These are phyloP conservation scores for Imbricaverruca yamaguchii DNA, from an alignment of 2,888 invertebrate species.

Conservation along the genomic window DNA sequence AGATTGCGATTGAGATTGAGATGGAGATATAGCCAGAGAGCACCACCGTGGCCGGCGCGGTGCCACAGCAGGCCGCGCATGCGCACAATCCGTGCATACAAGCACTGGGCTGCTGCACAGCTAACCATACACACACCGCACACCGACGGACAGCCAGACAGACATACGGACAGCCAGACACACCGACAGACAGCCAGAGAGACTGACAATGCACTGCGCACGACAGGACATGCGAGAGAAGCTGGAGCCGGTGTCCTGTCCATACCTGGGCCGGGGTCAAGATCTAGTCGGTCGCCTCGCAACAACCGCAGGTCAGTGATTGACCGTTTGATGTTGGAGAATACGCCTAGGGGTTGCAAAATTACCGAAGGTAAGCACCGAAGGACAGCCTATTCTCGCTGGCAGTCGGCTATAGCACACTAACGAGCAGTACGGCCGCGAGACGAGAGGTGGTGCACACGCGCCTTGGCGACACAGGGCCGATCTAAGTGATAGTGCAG, in stretches of 20 bases:
- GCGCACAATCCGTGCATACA: not conserved
- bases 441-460: no score
- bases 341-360: conserved; percentile 9
- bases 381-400: not conserved
- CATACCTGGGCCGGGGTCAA: conserved; percentile 6
- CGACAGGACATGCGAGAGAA: no score
- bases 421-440: no score
- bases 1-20: no score
- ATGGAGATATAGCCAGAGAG: no score
- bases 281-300: not conserved
- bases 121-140: not conserved
- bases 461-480: no score
- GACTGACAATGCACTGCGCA: not conserved
- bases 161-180: not conserved
- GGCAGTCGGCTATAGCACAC: no score
- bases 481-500: no score
- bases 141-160: not conserved
- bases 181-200: conserved; percentile 1
- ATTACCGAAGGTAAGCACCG: not conserved
- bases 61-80: no score
- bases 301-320: conserved; percentile 16
- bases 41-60: no score
- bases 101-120: not conserved
- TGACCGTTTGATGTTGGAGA: conserved; percentile 15
- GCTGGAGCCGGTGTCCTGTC: not conserved